Percentiles rank a stretch among this genome's conserved stretches.
These are phyloP conservation scores for Distichodus sexfasciatus DNA, from an alignment of 2,797 vertebrate species.

Conservation along the genomic window DNA sequence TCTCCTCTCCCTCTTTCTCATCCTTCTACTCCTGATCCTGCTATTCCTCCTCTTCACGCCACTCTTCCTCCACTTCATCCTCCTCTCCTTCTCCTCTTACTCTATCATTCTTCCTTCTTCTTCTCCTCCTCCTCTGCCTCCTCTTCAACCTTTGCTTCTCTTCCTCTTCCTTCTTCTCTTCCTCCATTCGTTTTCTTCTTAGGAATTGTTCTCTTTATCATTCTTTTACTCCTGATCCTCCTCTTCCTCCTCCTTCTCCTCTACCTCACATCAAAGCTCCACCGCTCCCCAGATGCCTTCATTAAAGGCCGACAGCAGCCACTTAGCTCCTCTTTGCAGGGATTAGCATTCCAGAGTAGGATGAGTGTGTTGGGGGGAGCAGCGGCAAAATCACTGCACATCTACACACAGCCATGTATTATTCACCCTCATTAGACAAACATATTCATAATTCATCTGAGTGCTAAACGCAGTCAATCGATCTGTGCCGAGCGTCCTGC, in stretches of 20 bases:
- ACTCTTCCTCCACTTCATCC: too few species aligned
- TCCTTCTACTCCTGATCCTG: not conserved
- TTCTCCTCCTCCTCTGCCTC: not conserved
- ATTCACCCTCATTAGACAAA: slow-evolving; percentile 26
- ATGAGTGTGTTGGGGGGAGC: too few species aligned
- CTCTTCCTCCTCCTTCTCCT: not conserved
- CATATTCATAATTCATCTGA: not conserved
- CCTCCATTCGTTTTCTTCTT: too few species aligned
- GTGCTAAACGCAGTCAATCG: not conserved
- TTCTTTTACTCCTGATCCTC: not conserved
- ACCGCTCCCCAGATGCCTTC: not conserved
- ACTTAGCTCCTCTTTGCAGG: slow-evolving; percentile 6
- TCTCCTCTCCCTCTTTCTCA: too few species aligned
- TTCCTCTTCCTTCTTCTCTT: not conserved
- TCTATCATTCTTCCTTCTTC: too few species aligned
- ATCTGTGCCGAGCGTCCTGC: not conserved
- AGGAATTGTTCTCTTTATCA: too few species aligned
- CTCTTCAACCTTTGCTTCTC: too few species aligned
- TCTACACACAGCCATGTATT: not conserved
- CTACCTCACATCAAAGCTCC: slow-evolving; percentile 16
- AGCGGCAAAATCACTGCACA: too few species aligned
- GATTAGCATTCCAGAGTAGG: slow-evolving; percentile 2
- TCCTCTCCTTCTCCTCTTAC: too few species aligned
- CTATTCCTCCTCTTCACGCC: too few species aligned
- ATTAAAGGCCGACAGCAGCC: slow-evolving; percentile 26